Percentiles rank a stretch among this genome's conserved stretches.
Conservation (phyloP, 2,888 invertebrate species). For the Rhamphomyia laevipes region DNA sequence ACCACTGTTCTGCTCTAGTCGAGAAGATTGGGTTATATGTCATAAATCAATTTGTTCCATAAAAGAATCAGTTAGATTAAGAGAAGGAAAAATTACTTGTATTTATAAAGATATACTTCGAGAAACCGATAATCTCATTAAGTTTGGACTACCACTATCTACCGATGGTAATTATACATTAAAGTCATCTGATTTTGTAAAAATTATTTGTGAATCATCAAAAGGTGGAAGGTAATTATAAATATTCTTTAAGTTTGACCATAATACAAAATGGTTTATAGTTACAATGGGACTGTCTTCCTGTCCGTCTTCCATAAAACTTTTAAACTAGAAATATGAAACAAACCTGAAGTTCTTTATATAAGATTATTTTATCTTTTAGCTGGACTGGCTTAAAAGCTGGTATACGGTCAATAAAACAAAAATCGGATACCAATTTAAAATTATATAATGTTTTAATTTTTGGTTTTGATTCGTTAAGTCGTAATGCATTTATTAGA, state of each 20-base stretch:
- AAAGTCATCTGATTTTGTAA: slow-evolving; percentile 57
- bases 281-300: no score
- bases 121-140: slow-evolving; percentile 50
- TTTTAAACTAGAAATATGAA: not conserved
- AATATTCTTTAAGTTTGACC: no score
- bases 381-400: no score
- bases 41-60: slow-evolving; percentile 36
- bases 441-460: slow-evolving; percentile 56
- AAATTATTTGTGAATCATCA: slow-evolving; percentile 47
- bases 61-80: slow-evolving; percentile 28
- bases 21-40: slow-evolving; percentile 67
- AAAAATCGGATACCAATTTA: no score
- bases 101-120: slow-evolving; percentile 58
- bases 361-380: no score
- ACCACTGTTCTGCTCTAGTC: slow-evolving; percentile 47
- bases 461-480: slow-evolving; percentile 81
- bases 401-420: no score
- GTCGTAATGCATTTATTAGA: slow-evolving; percentile 67
- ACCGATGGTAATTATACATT: slow-evolving; percentile 49
- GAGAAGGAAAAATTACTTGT: slow-evolving; percentile 37
- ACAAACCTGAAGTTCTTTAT: no score
- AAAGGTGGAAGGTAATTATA: slow-evolving; percentile 27
- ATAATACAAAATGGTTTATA: not conserved
- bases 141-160: slow-evolving; percentile 42
- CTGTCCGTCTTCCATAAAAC: no score